Percentiles rank a stretch among this genome's conserved stretches.
These are phyloP conservation scores for Chouioia cunea DNA, from an alignment of 2,888 invertebrate genomes.

Conservation along the genomic window DNA sequence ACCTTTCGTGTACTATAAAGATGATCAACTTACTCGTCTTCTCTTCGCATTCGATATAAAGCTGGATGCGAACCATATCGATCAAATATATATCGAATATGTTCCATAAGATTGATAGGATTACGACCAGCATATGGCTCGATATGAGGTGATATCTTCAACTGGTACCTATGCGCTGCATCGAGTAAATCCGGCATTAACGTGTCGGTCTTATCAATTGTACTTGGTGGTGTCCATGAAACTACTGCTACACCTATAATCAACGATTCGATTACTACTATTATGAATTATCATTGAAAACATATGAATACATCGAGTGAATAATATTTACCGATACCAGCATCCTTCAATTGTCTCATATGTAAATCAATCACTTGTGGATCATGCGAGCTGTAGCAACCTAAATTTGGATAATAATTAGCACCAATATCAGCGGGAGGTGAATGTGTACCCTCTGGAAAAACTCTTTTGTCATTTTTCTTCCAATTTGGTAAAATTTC, in stretches of 20 bases:
- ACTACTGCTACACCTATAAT: slow-evolving; percentile 68
- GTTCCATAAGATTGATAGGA: slow-evolving; percentile 69
- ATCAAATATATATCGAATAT: slow-evolving; percentile 68
- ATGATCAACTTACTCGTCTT: slow-evolving; percentile 54
- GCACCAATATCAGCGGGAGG: slow-evolving; percentile 73
- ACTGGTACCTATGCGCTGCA: slow-evolving; percentile 68
- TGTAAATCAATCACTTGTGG: slow-evolving; percentile 71
- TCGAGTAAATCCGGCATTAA: slow-evolving; percentile 66
- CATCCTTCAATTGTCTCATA: slow-evolving; percentile 73
- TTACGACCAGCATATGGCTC: slow-evolving; percentile 73
- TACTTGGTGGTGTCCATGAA: slow-evolving; percentile 72
- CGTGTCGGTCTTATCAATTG: slow-evolving; percentile 65
- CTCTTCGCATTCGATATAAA: slow-evolving; percentile 70
- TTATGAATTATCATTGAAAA: slow-evolving; percentile 5
- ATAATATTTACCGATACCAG: slow-evolving; percentile 70
- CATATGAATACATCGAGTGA: too few relatives aligned
- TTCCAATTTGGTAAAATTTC: slow-evolving; percentile 64
- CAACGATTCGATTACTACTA: background rate
- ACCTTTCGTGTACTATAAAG: too few relatives aligned
- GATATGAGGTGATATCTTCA: slow-evolving; percentile 74
- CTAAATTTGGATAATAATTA: slow-evolving; percentile 71
- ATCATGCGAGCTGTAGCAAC: slow-evolving; percentile 72
- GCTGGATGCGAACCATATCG: slow-evolving; percentile 72
- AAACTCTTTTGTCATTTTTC: slow-evolving; percentile 66
- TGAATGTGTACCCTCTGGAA: slow-evolving; percentile 69